Conservation (phyloP, 2,888 invertebrate genomes). For the Eupithecia subfuscata region DNA sequence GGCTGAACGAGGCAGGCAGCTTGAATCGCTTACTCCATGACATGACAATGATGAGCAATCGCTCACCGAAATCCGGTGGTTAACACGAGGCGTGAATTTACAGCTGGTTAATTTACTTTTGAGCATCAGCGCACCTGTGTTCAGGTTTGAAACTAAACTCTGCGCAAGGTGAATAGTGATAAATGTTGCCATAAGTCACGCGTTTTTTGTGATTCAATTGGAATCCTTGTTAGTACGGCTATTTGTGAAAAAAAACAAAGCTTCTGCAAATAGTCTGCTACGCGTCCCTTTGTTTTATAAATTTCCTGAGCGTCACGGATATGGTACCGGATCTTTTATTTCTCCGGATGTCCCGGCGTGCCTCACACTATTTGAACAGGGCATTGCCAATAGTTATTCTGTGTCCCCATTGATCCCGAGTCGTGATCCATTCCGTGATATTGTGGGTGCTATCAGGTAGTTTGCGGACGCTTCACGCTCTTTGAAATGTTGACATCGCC, state of each 20-base stretch:
- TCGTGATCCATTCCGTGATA: slow-evolving; percentile 50
- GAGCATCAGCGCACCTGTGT: neutral
- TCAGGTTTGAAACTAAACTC: neutral
- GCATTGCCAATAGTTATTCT: slow-evolving; percentile 50
- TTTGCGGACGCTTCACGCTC: neutral
- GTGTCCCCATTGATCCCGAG: slow-evolving; percentile 47
- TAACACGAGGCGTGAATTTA: slow-evolving; percentile 17
- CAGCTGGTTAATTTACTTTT: slow-evolving; percentile 45
- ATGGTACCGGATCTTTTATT: slow-evolving; percentile 25
- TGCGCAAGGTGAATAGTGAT: neutral
- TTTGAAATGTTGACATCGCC: neutral
- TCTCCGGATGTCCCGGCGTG: slow-evolving; percentile 28
- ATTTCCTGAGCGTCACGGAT: slow-evolving; percentile 26
- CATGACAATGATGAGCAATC: slow-evolving; percentile 27
- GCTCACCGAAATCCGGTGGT: slow-evolving; percentile 29
- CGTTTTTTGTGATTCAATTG: neutral
- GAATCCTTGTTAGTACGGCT: neutral
- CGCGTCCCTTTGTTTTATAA: slow-evolving; percentile 22
- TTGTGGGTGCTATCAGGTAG: slow-evolving; percentile 24
- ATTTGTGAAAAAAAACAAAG: neutral
- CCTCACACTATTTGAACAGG: slow-evolving; percentile 24
- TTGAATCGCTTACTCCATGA: slow-evolving; percentile 14
- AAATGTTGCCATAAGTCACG: neutral
- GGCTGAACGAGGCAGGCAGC: neutral
- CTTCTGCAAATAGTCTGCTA: slow-evolving; percentile 4